phyloP scores from a whole-genome alignment of 2,888 invertebrate genomes.

The Mimas tiliae region DNA sequence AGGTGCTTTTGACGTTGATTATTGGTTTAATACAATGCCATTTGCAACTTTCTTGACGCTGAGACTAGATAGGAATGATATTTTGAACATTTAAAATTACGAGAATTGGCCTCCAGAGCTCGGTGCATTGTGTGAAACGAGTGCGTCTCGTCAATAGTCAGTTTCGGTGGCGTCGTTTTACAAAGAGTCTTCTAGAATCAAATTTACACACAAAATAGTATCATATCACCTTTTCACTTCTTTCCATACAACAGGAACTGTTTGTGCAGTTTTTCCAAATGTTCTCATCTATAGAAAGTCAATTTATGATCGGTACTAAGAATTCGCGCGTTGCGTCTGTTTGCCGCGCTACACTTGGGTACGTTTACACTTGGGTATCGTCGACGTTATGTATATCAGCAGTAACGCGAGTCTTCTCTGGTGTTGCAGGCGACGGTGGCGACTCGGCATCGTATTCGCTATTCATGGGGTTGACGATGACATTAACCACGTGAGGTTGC shows the following conservation, averaged over 20 bases:
- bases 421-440: slow-evolving; percentile 9
- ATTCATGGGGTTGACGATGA: slow-evolving; percentile 75
- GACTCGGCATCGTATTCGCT: slow-evolving; percentile 41
- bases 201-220: background rate
- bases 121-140: background rate
- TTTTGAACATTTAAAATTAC: too few relatives aligned
- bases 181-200: background rate
- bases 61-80: too few relatives aligned
- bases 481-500: slow-evolving; percentile 45
- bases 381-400: background rate
- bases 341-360: background rate
- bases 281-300: background rate
- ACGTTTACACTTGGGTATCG: background rate
- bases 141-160: background rate
- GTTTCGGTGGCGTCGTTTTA: background rate
- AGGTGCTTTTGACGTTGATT: too few relatives aligned
- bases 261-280: background rate
- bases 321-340: too few relatives aligned
- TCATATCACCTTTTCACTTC: slow-evolving; percentile 9
- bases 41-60: too few relatives aligned
- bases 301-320: too few relatives aligned
- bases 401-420: background rate
- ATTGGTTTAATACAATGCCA: too few relatives aligned
- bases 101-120: background rate
- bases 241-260: background rate